These are phyloP conservation scores for Physeter macrocephalus DNA, from an alignment of 2,113 vertebrate genomes.

Conservation along the genomic window DNA sequence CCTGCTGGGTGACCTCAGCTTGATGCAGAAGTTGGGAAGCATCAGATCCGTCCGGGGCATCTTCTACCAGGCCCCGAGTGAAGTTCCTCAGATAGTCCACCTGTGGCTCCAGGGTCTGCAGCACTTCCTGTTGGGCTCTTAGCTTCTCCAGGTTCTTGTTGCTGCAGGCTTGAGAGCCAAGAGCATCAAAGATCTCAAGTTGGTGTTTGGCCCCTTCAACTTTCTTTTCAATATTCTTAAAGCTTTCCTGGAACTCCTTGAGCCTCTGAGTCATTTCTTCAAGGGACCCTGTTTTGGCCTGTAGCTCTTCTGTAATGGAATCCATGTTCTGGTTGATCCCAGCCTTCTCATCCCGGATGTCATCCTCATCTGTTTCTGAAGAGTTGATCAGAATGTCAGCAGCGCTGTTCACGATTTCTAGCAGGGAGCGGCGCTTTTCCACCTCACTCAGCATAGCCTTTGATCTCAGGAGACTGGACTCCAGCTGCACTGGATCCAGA, in stretches of 20 bases:
- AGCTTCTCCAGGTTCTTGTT: slow-evolving; percentile 96
- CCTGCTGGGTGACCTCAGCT: slow-evolving; percentile 85
- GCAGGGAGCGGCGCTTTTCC: slow-evolving; percentile 89
- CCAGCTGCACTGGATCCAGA: slow-evolving; percentile 87
- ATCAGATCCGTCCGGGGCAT: slow-evolving; percentile 86
- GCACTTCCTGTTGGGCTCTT: slow-evolving; percentile 89
- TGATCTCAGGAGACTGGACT: slow-evolving; percentile 87
- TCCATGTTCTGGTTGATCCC: slow-evolving; percentile 91
- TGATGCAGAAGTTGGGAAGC: slow-evolving; percentile 86
- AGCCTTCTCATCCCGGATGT: slow-evolving; percentile 93
- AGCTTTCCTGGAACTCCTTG: slow-evolving; percentile 95
- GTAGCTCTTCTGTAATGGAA: slow-evolving; percentile 87
- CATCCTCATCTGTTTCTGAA: slow-evolving; percentile 90
- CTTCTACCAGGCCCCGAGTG: slow-evolving; percentile 90
- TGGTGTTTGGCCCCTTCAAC: slow-evolving; percentile 94
- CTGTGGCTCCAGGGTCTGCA: slow-evolving; percentile 89
- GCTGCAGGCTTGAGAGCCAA: slow-evolving; percentile 95
- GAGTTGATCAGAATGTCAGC: slow-evolving; percentile 93
- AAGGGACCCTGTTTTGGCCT: slow-evolving; percentile 85
- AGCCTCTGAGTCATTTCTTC: slow-evolving; percentile 94
- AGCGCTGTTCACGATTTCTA: slow-evolving; percentile 90
- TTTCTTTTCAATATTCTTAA: slow-evolving; percentile 92
- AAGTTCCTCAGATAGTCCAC: slow-evolving; percentile 94
- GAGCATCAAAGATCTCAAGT: slow-evolving; percentile 94
- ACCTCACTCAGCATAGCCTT: slow-evolving; percentile 88